phyloP scores from a whole-genome alignment of 2,797 vertebrate species.

The Alcedo atthis region DNA sequence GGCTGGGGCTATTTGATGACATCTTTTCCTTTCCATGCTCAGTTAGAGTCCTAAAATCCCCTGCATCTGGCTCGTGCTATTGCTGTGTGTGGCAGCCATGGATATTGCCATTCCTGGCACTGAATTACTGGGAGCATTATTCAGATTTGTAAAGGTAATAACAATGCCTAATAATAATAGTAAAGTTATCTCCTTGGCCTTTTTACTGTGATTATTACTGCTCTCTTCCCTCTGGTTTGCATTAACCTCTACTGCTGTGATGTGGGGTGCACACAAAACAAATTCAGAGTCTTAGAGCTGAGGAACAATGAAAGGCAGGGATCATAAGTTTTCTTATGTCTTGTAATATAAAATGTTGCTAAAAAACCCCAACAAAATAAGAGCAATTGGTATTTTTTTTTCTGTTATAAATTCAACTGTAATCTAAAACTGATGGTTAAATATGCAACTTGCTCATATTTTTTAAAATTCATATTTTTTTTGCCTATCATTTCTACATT shows the following conservation, averaged over 20 bases:
- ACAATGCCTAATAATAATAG: neutral
- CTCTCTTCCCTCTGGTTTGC: neutral
- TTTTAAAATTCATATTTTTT: neutral
- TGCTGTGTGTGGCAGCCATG: neutral
- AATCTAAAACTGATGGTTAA: neutral
- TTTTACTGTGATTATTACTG: neutral
- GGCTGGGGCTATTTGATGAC: neutral
- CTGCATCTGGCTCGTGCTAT: neutral
- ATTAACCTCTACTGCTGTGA: neutral
- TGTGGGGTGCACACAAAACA: neutral
- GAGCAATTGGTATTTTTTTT: neutral
- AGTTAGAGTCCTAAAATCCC: neutral
- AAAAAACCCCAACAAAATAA: neutral
- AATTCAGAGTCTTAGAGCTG: neutral
- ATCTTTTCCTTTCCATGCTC: constrained; percentile 18
- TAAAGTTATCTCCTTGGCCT: neutral
- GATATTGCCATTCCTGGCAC: neutral
- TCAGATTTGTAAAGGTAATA: neutral
- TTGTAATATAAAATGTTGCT: neutral
- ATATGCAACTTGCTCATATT: neutral
- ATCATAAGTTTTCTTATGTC: neutral
- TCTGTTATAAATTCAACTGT: neutral
- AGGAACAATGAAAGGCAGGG: neutral
- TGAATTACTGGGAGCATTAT: neutral
- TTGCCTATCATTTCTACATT: neutral